Evolutionary conservation across 2,888 invertebrate genomes (phyloP).

Genomic region (Toxonevra muliebris): DNA sequence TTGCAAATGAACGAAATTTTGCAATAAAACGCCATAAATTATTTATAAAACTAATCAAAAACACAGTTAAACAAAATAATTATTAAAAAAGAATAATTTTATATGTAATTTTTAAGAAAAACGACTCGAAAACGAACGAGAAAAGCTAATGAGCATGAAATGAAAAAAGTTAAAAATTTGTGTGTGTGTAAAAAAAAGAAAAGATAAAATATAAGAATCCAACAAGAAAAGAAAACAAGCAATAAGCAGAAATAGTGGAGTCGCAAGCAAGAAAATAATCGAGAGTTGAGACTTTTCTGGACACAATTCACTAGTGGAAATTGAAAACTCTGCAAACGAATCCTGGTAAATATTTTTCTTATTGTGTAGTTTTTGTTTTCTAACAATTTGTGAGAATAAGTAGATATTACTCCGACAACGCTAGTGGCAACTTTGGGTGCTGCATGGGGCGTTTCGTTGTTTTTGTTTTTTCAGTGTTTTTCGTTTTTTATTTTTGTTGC

Average conservation of each 20-base stretch:
- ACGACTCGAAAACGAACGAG: constrained; percentile 37
- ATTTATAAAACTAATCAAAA: constrained; percentile 43
- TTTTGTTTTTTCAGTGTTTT: background rate
- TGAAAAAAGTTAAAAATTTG: background rate
- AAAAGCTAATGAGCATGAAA: background rate
- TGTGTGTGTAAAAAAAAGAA: background rate
- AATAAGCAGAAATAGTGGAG: too few relatives aligned
- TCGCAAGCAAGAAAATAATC: too few relatives aligned
- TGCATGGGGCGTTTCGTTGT: constrained; percentile 1
- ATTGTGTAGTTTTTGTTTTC: too few relatives aligned
- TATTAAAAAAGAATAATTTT: constrained; percentile 34
- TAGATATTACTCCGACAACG: too few relatives aligned
- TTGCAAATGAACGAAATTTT: constrained; percentile 43
- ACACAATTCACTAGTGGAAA: constrained; percentile 2
- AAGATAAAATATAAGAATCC: background rate
- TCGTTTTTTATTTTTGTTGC: background rate
- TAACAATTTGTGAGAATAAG: too few relatives aligned
- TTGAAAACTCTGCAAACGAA: background rate
- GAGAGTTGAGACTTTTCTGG: too few relatives aligned
- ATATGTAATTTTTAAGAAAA: constrained; percentile 34
- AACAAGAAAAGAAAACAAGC: too few relatives aligned
- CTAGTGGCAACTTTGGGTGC: background rate
- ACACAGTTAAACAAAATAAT: constrained; percentile 33
- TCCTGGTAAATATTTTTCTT: background rate
- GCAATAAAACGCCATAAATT: constrained; percentile 37